Percentiles rank a stretch among this genome's conserved stretches.
These are phyloP conservation scores for Allygus modestus DNA, from an alignment of 2,888 invertebrate genomes.

Conservation along the genomic window DNA sequence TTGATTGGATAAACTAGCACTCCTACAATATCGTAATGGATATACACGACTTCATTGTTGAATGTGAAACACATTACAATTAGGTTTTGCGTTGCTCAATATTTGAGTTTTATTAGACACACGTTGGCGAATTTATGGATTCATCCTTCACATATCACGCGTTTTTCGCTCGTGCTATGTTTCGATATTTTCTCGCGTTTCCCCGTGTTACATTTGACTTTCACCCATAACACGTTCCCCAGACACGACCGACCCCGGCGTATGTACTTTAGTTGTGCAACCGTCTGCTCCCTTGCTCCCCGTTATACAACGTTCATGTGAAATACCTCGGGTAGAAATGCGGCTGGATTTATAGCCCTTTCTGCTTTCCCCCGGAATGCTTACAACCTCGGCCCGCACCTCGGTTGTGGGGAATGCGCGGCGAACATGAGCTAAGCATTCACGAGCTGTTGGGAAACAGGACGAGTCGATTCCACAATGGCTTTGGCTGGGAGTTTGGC, in stretches of 20 bases:
- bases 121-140: too few species aligned
- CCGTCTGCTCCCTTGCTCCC: neutral
- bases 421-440: neutral
- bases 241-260: neutral
- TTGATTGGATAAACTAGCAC: too few species aligned
- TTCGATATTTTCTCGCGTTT: too few species aligned
- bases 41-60: too few species aligned
- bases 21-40: too few species aligned
- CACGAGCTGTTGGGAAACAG: neutral
- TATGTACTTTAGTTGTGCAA: constrained; percentile 7
- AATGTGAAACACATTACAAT: too few species aligned
- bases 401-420: constrained; percentile 1
- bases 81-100: too few species aligned
- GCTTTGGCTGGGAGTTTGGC: too few species aligned
- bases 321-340: constrained; percentile 32
- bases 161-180: too few species aligned
- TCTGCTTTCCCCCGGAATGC: constrained; percentile 33
- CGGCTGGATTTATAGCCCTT: constrained; percentile 24
- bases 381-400: neutral
- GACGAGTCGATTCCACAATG: neutral
- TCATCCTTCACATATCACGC: too few species aligned
- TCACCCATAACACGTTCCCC: neutral
- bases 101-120: too few species aligned
- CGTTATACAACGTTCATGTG: constrained; percentile 48
- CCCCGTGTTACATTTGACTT: constrained; percentile 2